These are phyloP conservation scores for Lysandra coridon DNA, from an alignment of 2,888 invertebrate genomes.

Conservation along the genomic window DNA sequence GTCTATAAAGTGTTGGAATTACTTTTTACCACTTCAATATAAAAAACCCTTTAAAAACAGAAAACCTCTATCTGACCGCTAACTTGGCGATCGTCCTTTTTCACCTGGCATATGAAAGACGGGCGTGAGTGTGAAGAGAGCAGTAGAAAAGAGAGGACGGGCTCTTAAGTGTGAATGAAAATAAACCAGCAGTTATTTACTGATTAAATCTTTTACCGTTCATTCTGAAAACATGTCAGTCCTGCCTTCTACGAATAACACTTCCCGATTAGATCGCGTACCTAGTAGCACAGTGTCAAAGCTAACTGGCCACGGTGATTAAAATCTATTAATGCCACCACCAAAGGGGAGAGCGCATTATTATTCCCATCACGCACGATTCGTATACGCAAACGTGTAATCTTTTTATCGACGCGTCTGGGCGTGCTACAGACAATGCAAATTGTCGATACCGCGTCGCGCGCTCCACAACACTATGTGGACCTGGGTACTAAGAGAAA, in stretches of 20 bases:
- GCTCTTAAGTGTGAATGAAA: too few species aligned
- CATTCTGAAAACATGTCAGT: background rate
- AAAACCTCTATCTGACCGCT: too few species aligned
- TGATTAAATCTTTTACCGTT: background rate
- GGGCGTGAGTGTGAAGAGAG: too few species aligned
- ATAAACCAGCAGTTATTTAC: too few species aligned
- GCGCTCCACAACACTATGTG: slow-evolving; percentile 51
- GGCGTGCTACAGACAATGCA: slow-evolving; percentile 53
- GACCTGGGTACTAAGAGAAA: slow-evolving; percentile 42
- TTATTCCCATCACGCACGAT: slow-evolving; percentile 75
- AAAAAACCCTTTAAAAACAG: too few species aligned
- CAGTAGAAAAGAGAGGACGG: too few species aligned
- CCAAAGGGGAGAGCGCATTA: slow-evolving; percentile 66
- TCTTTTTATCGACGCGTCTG: slow-evolving; percentile 72
- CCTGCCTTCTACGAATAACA: slow-evolving; percentile 21
- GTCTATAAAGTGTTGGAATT: too few species aligned
- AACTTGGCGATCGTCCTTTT: too few species aligned
- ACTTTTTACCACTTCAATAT: too few species aligned
- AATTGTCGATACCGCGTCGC: slow-evolving; percentile 54
- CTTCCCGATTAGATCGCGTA: slow-evolving; percentile 16
- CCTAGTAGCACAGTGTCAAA: slow-evolving; percentile 37
- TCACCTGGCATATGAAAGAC: too few species aligned
- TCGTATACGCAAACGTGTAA: slow-evolving; percentile 73
- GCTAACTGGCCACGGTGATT: slow-evolving; percentile 61
- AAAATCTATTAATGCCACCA: slow-evolving; percentile 71